Base-by-base conservation (phyloP, 2,797 vertebrate species). In the Ara ararauna region DNA sequence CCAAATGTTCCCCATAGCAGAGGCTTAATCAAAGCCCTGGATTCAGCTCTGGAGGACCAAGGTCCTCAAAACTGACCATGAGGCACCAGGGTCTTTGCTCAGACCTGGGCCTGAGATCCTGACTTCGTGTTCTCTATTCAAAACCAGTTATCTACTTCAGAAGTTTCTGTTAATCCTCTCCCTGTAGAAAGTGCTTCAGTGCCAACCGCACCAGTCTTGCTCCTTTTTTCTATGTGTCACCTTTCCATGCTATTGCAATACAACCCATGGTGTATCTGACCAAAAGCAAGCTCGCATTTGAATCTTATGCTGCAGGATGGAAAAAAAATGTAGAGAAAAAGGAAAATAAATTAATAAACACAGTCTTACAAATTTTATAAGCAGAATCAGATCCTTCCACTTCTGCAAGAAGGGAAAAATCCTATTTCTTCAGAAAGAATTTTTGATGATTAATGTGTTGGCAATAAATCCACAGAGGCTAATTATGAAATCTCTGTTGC, bases 401-500 rank as follows among this genome's bases (percentile, higher is more conserved):
- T 61, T 78, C 38, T 54, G 47, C 67, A 75, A 45, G 44, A 77
- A 83, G 38, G 32, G 38, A n/a, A 94, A 85, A 91, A 79, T 8
- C 3, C 13, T 47, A n/a, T 85, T 91, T 91, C 38, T 89, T 94
- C 58, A 42, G 53, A 78, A 85, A 40, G 24, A 64, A 36, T 87
- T 45, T 90, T 80, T 90, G 53, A 75, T 91, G 72, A 88, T 71
- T 90, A 91, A 83, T 80, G 56, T 2, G 8, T 45, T 82, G 81
- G 62, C 73, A 93, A 48, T 13, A 70, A n/a, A 94, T 3, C 17
- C 36, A 48, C 16, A 44, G 70, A 81, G 13, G 23, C 32, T 87
- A 75, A 80, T 90, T 83, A 90, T 21, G 19, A 94, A 87, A 89
- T 94, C 71, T 45, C 34, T 87, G 27, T 76, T 83, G 40, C 48